A percentile compares a stretch with the other conserved stretches of the same genome.
Conservation (phyloP, 1,140 invertebrate genomes). For the Tetramorium parvispinum region DNA sequence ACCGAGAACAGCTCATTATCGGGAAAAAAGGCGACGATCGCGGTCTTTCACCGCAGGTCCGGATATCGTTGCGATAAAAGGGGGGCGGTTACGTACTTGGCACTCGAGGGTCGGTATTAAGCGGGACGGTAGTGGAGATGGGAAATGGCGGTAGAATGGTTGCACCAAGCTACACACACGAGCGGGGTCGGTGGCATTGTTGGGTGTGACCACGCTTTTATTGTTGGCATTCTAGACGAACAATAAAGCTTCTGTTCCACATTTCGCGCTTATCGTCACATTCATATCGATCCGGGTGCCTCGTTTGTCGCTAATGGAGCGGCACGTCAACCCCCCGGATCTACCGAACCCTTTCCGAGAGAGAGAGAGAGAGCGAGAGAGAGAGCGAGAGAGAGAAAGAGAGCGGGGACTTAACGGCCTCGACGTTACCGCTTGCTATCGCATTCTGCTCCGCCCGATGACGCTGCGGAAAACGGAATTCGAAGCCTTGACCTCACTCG, state of each 20-base stretch:
- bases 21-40: constrained; percentile 19
- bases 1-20: constrained; percentile 36
- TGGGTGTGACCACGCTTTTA: constrained; percentile 74
- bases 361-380: too few species aligned
- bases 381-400: too few species aligned
- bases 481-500: constrained; percentile 39
- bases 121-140: background rate
- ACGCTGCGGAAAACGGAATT: constrained; percentile 48
- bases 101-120: constrained; percentile 50
- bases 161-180: constrained; percentile 18
- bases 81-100: constrained; percentile 42
- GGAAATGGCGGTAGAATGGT: constrained; percentile 3
- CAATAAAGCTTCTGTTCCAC: constrained; percentile 78
- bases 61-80: constrained; percentile 59
- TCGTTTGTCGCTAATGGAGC: constrained; percentile 75
- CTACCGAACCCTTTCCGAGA: background rate
- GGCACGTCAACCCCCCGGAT: constrained; percentile 52
- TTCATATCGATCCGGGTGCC: constrained; percentile 72
- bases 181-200: constrained; percentile 69
- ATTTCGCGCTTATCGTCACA: constrained; percentile 75
- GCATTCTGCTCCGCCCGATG: constrained; percentile 3
- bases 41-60: constrained; percentile 6
- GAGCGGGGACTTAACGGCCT: constrained; percentile 12
- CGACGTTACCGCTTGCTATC: constrained; percentile 9
- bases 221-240: constrained; percentile 76